Evolutionary conservation across 2,888 invertebrate genomes (phyloP), one percentile per base, ranked within the genome.

Genomic region (Nomada fabriciana): DNA sequence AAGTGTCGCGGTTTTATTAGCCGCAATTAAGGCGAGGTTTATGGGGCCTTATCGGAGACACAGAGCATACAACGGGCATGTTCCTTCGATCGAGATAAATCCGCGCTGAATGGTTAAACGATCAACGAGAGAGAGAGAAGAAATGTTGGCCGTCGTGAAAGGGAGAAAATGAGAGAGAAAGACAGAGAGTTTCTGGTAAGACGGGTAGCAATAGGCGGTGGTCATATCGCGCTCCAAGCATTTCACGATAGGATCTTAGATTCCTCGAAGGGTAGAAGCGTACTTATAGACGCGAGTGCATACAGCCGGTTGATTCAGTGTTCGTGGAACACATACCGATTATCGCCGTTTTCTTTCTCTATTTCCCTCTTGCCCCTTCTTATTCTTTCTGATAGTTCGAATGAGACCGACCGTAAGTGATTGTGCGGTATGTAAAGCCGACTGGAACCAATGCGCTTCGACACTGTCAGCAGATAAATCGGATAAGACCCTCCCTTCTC

Each of bases 121-220:
- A 87, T 88, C 80, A 88, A 81, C 70, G 88, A 71, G 71, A 23
- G 42, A 57, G 52, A 20, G 5, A n/a, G 29, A 13, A 55, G 23
- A 64, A 18, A 20, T 2, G 29, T 18, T 18, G 65, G 47, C 42
- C 59, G 29, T 52, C 18, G 18, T 18, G 68, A 18, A 1, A 15
- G 4, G 29, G 20, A 57, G 18, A 25, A 9, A 42, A 18, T 43
- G 20, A 15, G 47, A 36, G 73, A 53, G 52, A 25, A 59, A 60
- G n/a, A 57, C 20, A 59, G 82, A 52, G 69, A 61, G 57, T 65
- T 42, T 76, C 61, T 65, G 80, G 89, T 89, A 92, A 92, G 89
- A 91, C 90, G 86, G 85, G 92, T 92, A 92, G 92, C 91, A 91
- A 91, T 91, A 90, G 91, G 88, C 90, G 86, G 89, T 80, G 90